phyloP scores from a whole-genome alignment of 2,797 vertebrate species.

The Percopsis omiscomaycus region DNA sequence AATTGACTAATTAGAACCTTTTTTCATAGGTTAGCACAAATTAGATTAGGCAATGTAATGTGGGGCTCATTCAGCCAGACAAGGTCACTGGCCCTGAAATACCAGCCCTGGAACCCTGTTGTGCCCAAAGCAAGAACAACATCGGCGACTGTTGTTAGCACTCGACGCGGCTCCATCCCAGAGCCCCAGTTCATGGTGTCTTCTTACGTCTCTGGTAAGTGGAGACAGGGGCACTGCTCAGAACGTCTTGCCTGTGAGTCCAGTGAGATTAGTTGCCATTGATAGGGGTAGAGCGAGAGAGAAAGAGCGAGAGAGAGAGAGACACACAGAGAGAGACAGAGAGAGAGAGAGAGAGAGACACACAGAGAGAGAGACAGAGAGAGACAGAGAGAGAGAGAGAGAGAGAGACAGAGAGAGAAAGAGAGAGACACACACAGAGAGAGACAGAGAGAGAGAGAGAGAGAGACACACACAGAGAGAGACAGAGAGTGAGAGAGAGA shows the following conservation, averaged over 20 bases:
- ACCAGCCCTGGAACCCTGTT: constrained; percentile 6
- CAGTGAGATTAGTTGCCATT: constrained; percentile 35
- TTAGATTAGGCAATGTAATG: neutral
- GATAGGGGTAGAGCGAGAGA: constrained; percentile 23
- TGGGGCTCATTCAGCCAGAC: constrained; percentile 6
- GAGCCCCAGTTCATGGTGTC: neutral
- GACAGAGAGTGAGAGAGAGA: no score
- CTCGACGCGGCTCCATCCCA: neutral
- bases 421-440: no score
- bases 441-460: no score
- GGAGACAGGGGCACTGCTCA: no score
- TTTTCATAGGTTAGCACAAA: neutral
- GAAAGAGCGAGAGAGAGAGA: no score
- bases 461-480: no score
- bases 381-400: neutral
- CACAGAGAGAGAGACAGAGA: constrained; percentile 9
- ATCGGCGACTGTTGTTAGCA: neutral
- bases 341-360: no score
- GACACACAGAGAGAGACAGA: no score
- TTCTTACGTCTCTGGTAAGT: neutral
- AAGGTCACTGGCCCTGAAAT: constrained; percentile 13
- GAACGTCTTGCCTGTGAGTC: constrained; percentile 33
- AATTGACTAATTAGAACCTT: no score
- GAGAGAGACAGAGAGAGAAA: no score
- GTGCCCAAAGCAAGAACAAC: neutral